phyloP scores from a whole-genome alignment of 2,113 vertebrate genomes.

The Procavia capensis region DNA sequence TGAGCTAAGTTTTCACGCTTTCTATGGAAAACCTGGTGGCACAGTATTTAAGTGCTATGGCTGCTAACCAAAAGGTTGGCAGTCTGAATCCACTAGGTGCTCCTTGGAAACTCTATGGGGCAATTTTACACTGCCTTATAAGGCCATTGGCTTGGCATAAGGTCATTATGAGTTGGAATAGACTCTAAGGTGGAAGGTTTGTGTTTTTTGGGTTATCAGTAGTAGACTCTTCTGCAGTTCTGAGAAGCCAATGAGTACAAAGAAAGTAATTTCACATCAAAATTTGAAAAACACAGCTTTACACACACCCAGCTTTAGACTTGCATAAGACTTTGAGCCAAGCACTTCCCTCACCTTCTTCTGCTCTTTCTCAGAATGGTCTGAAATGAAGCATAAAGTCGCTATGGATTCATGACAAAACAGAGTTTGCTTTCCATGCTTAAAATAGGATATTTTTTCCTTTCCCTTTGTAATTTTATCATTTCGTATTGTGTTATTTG shows the following conservation, averaged over 20 bases:
- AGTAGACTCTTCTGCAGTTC: background rate
- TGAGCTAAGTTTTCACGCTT: background rate
- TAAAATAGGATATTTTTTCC: background rate
- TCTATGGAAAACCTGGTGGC: no score
- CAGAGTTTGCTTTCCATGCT: background rate
- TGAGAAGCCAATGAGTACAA: conserved; percentile 10
- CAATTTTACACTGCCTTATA: no score
- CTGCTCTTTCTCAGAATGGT: background rate
- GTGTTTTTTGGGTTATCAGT: no score
- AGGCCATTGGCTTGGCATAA: no score
- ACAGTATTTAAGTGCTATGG: no score
- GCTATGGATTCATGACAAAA: background rate
- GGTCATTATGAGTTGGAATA: no score
- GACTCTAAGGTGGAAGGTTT: no score
- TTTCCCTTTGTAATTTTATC: conserved; percentile 4
- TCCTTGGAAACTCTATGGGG: no score
- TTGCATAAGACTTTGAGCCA: background rate
- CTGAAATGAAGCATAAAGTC: conserved; percentile 31
- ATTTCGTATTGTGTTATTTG: conserved; percentile 36
- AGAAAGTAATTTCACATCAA: background rate
- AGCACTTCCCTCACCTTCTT: background rate
- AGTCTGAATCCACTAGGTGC: no score
- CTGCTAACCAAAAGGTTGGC: no score
- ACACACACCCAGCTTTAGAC: background rate
- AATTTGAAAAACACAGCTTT: background rate